Evolutionary conservation across 2,797 vertebrate genomes (phyloP).

Genomic region (Pseudotriccus pelzelni): DNA sequence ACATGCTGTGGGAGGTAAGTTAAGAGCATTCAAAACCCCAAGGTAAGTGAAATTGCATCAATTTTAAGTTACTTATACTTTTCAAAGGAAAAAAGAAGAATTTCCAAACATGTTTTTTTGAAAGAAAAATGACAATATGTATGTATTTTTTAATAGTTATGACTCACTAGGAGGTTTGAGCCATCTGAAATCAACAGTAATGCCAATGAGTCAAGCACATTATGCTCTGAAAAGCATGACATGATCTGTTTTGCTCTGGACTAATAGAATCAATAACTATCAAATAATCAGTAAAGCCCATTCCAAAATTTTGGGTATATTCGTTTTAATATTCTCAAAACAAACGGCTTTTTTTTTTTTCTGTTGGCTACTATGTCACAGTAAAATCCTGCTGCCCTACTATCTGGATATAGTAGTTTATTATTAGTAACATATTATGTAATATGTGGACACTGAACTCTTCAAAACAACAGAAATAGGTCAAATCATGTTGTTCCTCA

Average conservation of each 20-base stretch:
- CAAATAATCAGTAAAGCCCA: neutral
- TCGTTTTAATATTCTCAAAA: neutral
- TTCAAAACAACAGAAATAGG: neutral
- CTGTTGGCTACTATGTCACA: neutral
- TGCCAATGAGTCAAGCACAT: neutral
- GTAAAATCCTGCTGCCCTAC: neutral
- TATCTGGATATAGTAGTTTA: neutral
- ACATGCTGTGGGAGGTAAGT: conserved; percentile 90
- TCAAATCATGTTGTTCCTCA: neutral
- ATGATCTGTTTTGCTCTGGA: neutral
- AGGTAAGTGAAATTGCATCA: neutral
- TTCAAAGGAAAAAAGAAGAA: neutral
- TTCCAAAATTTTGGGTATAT: neutral
- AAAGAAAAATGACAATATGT: neutral
- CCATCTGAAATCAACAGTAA: neutral
- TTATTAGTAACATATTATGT: neutral
- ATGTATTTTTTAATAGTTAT: neutral
- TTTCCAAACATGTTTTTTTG: neutral
- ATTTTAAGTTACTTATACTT: neutral
- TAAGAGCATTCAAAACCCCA: neutral
- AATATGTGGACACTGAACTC: neutral
- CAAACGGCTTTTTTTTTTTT: neutral
- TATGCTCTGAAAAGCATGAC: neutral
- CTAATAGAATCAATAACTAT: neutral
- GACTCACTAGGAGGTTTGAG: neutral